These are phyloP conservation scores for Agrotis puta DNA, from an alignment of 2,888 invertebrate species.

Conservation along the genomic window DNA sequence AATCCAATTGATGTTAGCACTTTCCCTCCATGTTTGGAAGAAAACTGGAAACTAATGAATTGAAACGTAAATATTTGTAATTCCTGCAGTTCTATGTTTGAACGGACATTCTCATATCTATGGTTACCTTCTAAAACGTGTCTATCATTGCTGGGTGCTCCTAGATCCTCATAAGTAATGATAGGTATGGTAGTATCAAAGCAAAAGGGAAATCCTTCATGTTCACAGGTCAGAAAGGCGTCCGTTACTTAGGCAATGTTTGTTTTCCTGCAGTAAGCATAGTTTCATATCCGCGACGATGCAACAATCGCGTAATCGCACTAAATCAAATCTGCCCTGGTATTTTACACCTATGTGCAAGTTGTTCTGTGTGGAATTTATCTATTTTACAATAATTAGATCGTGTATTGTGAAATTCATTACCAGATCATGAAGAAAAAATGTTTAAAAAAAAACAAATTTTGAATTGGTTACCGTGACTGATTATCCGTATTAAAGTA, in stretches of 20 bases:
- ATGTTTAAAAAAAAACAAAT: background rate
- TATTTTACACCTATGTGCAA: constrained; percentile 26
- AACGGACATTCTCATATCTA: background rate
- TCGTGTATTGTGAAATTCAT: background rate
- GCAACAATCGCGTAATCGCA: constrained; percentile 46
- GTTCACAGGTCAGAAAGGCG: constrained; percentile 23
- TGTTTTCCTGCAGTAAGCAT: constrained; percentile 51
- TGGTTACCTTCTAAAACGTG: background rate
- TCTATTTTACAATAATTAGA: constrained; percentile 1
- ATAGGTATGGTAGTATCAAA: constrained; percentile 12
- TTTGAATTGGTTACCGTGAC: background rate
- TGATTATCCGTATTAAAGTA: background rate
- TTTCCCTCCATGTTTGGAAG: constrained; percentile 50
- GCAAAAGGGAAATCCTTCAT: constrained; percentile 37
- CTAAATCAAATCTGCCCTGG: constrained; percentile 23
- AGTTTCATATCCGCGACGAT: constrained; percentile 55
- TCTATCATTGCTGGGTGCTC: background rate
- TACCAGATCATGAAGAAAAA: background rate
- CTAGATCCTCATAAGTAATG: background rate
- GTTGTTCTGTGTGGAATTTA: constrained; percentile 1
- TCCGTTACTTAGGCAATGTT: constrained; percentile 48
- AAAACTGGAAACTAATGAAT: constrained; percentile 18
- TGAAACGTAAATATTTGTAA: constrained; percentile 14
- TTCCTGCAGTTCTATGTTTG: background rate
- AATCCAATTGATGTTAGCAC: constrained; percentile 36